Conservation (phyloP, 2,113 vertebrate species). For the Melanerpes formicivorus region DNA sequence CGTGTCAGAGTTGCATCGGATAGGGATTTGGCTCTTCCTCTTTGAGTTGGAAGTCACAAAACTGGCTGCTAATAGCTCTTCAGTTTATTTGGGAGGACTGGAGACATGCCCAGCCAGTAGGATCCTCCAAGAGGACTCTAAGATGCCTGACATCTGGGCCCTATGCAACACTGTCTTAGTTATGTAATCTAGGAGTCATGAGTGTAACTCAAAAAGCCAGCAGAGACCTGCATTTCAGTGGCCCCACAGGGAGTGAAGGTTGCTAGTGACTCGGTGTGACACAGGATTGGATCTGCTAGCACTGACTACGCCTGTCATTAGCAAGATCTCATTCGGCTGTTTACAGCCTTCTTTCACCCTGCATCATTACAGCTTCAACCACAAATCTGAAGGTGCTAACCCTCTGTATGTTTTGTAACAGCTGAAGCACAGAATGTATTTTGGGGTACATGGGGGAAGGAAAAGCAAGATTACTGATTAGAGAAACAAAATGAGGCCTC, state of each 20-base stretch:
- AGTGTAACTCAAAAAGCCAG: not conserved
- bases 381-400: not conserved
- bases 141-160: fast-evolving
- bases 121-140: fast-evolving
- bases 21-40: not conserved
- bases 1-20: not conserved
- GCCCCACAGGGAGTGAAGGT: not conserved
- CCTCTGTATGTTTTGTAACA: not conserved
- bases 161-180: too few relatives aligned
- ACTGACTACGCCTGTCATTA: not conserved
- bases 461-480: not conserved
- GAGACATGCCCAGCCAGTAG: fast-evolving
- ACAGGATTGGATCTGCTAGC: not conserved
- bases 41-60: not conserved
- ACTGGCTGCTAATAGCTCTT: not conserved
- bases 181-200: too few relatives aligned
- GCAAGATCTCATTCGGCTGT: not conserved
- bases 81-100: not conserved
- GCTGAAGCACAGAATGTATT: not conserved
- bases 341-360: not conserved
- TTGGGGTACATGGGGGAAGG: not conserved
- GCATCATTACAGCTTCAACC: not conserved
- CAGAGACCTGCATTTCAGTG: not conserved
- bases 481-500: not conserved
- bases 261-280: not conserved